phyloP scores from a whole-genome alignment of 1,140 invertebrate species.

The Diorhabda carinulata region DNA sequence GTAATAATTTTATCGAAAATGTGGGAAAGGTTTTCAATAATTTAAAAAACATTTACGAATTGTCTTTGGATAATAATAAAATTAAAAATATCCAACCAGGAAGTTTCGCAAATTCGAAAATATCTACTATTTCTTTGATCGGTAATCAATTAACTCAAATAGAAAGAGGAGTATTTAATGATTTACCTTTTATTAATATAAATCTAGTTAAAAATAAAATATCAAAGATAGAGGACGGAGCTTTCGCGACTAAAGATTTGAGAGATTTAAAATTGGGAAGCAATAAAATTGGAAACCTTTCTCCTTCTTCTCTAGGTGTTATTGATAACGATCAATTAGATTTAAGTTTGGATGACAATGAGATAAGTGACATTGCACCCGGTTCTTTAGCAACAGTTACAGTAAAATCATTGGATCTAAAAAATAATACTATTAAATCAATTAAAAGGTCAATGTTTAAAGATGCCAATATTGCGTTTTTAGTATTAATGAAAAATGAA shows the following conservation, averaged over 20 bases:
- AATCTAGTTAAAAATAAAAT: conserved; percentile 5
- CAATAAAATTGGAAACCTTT: not conserved
- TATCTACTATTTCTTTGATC: not conserved
- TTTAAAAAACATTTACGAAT: not conserved
- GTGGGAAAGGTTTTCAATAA: not conserved
- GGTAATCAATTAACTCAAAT: not conserved
- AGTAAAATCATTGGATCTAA: not conserved
- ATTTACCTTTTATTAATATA: not conserved
- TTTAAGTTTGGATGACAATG: not conserved
- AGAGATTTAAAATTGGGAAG: not conserved
- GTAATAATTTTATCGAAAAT: not conserved
- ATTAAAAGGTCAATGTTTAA: conserved; percentile 6
- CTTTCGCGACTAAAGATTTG: not conserved
- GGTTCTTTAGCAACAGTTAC: not conserved
- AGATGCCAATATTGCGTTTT: not conserved
- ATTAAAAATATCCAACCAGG: not conserved
- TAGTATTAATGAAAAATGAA: not conserved
- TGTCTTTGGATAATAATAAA: conserved; percentile 5
- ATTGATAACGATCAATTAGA: not conserved
- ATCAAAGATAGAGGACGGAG: not conserved
- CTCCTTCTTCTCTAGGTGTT: not conserved
- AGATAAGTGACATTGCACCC: not conserved
- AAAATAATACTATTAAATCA: not conserved
- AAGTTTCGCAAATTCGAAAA: not conserved
- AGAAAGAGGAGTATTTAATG: not conserved